A percentile compares a stretch with the other conserved stretches of the same genome.
Conservation (phyloP, 2,113 vertebrate species). For the Cottus gobio region DNA sequence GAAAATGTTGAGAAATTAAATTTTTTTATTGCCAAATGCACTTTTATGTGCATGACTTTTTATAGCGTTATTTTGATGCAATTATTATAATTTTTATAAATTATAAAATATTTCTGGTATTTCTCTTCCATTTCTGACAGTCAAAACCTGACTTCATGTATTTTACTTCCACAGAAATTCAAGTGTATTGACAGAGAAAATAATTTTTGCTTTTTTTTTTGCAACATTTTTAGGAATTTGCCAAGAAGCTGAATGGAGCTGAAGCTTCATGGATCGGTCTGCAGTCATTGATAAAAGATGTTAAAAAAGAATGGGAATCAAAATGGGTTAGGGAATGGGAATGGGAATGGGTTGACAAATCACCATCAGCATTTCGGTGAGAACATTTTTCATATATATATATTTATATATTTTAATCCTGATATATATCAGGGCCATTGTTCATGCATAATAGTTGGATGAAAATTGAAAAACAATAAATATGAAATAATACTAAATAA, state of each 20-base stretch:
- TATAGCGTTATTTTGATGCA: too few relatives aligned
- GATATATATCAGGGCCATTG: not conserved
- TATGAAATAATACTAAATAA: not conserved
- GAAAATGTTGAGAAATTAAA: not conserved
- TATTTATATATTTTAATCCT: not conserved
- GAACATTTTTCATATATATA: not conserved
- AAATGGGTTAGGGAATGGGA: too few relatives aligned
- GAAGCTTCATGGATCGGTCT: constrained; percentile 50
- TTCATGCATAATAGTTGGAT: not conserved
- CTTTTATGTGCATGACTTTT: too few relatives aligned
- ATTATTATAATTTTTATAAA: too few relatives aligned
- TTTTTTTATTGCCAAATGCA: not conserved
- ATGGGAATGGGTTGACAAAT: constrained; percentile 13
- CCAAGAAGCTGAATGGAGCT: fast-evolving
- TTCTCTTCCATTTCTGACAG: too few relatives aligned
- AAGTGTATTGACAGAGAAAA: not conserved
- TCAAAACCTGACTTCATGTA: not conserved
- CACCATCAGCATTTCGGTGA: fast-evolving
- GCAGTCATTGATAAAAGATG: fast-evolving
- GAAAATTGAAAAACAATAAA: not conserved
- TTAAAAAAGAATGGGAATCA: too few relatives aligned
- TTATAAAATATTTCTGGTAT: too few relatives aligned
- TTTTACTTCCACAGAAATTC: not conserved
- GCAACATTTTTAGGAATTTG: not conserved
- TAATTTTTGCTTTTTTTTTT: not conserved